phyloP scores from a whole-genome alignment of 2,888 invertebrate species.

The Mantis religiosa region DNA sequence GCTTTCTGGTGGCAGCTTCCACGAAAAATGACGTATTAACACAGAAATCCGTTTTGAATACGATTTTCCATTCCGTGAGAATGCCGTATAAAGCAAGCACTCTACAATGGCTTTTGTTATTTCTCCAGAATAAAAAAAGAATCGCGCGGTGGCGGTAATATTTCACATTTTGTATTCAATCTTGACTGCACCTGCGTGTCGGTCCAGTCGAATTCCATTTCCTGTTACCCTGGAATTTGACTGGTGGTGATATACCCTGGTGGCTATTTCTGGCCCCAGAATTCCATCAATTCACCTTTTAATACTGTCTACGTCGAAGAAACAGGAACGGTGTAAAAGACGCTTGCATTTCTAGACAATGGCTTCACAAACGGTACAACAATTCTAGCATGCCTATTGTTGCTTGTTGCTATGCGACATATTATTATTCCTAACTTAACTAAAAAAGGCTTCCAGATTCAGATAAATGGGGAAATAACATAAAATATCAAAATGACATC shows the following conservation, averaged over 20 bases:
- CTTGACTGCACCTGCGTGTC: background rate
- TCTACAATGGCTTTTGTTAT: background rate
- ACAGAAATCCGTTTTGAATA: too few relatives aligned
- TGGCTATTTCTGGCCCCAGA: background rate
- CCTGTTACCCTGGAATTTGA: background rate
- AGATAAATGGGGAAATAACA: too few relatives aligned
- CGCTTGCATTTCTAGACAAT: background rate
- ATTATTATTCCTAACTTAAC: too few relatives aligned
- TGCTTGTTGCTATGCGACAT: too few relatives aligned
- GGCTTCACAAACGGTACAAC: too few relatives aligned
- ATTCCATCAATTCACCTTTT: background rate
- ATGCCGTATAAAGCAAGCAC: background rate
- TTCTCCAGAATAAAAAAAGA: background rate
- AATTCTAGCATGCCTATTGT: too few relatives aligned
- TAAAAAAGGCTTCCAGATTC: too few relatives aligned
- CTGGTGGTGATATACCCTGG: background rate
- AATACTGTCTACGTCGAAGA: background rate
- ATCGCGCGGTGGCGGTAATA: background rate
- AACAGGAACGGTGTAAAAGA: background rate
- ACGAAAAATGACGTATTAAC: too few relatives aligned
- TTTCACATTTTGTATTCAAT: background rate
- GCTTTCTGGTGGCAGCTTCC: too few relatives aligned
- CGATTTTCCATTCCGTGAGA: background rate
- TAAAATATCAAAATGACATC: too few relatives aligned
- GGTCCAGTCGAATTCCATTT: background rate